Base-by-base conservation (phyloP, 2,888 invertebrate species). In the Stenurella melanura region DNA sequence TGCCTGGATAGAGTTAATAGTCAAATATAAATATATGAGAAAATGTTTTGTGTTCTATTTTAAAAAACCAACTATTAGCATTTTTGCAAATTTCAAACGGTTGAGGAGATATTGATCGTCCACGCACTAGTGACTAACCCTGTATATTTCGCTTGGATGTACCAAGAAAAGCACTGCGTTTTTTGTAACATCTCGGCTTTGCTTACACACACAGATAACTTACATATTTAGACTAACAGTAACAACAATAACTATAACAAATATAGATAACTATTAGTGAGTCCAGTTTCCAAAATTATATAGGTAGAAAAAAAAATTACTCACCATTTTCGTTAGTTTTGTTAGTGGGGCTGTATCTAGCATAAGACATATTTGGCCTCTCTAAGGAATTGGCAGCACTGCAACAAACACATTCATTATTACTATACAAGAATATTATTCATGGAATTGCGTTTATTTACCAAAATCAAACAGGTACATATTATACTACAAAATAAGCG, bases 321-420 rank as follows among this genome's bases (percentile, higher is more conserved):
- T 84, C 77, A 84, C 84, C 83, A 79, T 83, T 83, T 80, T 85
- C 82, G 17, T 74, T 73, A 56, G 77, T 78, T 77, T 80, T 79
- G 66, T 70, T 76, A 68, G 74, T 78, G 18, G 83, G 77, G 56
- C 64, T 81, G 73, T 78, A 81, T 72, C 77, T 78, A 66, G 77
- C 75, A 76, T 81, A 83, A 26, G 84, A 78, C 84, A 85, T 85
- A 73, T 76, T 83, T 58, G 67, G 80, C 76, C 75, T 83, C 81
- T 77, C 60, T 80, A 78, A 70, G 73, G 76, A 84, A 81, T 83
- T 58, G 79, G 61, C 60, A 50, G 26, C 63, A 77, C 84, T 84
- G 79, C 26, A 83, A 83, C 66, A 73, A 76, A 34, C n/a, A 38
- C 15, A 58, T 12, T n/a, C 0, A 17, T 63, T 63, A 63, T 57